Conservation (phyloP, 92 coral and sea anemone genomes). For the Blastomussa wellsi region DNA sequence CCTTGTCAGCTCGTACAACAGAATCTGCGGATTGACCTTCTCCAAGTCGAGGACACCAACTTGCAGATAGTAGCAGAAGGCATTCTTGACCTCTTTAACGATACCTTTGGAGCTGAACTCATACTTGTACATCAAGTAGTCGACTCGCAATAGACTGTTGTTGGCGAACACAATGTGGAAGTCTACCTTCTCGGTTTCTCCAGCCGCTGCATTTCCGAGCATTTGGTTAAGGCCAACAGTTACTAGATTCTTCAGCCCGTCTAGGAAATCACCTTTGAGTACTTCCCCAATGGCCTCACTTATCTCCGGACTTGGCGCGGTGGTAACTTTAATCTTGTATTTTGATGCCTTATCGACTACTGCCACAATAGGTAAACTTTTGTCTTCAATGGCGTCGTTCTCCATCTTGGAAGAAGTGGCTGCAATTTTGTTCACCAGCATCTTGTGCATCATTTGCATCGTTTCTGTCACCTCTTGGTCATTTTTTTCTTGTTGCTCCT, state of each 20-base stretch:
- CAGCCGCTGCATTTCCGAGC: constrained; percentile 50
- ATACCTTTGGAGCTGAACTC: constrained; percentile 32
- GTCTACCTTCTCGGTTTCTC: constrained; percentile 29
- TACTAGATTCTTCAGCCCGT: constrained; percentile 21
- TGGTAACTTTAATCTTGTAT: constrained; percentile 42
- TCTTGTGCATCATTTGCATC: constrained; percentile 34
- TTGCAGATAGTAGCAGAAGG: constrained; percentile 42
- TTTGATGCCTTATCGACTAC: constrained; percentile 40
- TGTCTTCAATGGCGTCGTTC: constrained; percentile 34
- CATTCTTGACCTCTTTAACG: constrained; percentile 19
- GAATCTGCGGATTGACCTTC: constrained; percentile 45
- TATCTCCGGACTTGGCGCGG: constrained; percentile 20
- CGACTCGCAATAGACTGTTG: constrained; percentile 49
- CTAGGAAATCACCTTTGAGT: constrained; percentile 36
- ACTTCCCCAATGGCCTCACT: constrained; percentile 3
- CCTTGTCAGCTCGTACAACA: constrained; percentile 43
- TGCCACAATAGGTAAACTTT: constrained; percentile 33
- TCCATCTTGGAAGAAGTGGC: constrained; percentile 26
- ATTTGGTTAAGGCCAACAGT: constrained; percentile 24
- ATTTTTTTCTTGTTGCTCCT: constrained; percentile 7
- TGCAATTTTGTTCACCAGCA: constrained; percentile 31
- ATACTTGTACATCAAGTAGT: constrained; percentile 54
- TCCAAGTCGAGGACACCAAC: constrained; percentile 47
- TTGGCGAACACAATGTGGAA: constrained; percentile 48
- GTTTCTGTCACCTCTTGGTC: constrained; percentile 20